phyloP scores from a whole-genome alignment of 2,797 vertebrate genomes.

The Craterocephalus amniculus region DNA sequence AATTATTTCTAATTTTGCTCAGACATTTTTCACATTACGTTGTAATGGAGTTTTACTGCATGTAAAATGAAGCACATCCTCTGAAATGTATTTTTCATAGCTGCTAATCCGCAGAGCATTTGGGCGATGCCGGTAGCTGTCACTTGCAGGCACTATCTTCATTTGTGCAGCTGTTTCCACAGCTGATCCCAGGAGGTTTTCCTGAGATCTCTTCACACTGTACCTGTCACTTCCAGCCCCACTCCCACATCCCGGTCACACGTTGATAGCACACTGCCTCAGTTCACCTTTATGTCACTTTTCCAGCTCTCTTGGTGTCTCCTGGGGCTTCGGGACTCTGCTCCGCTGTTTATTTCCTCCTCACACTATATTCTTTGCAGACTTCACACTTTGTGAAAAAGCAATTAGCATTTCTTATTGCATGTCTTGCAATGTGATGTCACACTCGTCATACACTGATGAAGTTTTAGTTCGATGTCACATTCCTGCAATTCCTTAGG shows the following conservation, averaged over 20 bases:
- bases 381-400: slow-evolving; percentile 48
- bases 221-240: slow-evolving; percentile 59
- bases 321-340: slow-evolving; percentile 13
- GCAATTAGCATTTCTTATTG: slow-evolving; percentile 43
- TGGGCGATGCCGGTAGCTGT: slow-evolving; percentile 36
- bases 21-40: neutral
- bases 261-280: slow-evolving; percentile 9
- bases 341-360: slow-evolving; percentile 24
- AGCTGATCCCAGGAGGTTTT: slow-evolving; percentile 50
- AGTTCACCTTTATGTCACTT: slow-evolving; percentile 59
- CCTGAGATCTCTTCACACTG: slow-evolving; percentile 56
- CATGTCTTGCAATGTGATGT: slow-evolving; percentile 23
- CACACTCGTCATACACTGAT: slow-evolving; percentile 22
- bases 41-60: neutral
- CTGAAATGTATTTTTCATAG: slow-evolving; percentile 16
- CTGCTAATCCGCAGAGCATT: slow-evolving; percentile 19
- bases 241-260: slow-evolving; percentile 27
- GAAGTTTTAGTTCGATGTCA: slow-evolving; percentile 26
- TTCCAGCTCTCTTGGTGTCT: slow-evolving; percentile 7
- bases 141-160: slow-evolving; percentile 47
- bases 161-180: slow-evolving; percentile 53
- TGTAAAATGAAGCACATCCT: neutral
- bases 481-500: slow-evolving; percentile 18
- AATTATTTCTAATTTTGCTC: too few species aligned
- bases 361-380: slow-evolving; percentile 24